Conservation (phyloP, 2,113 vertebrate genomes). For the Miniopterus natalensis region DNA sequence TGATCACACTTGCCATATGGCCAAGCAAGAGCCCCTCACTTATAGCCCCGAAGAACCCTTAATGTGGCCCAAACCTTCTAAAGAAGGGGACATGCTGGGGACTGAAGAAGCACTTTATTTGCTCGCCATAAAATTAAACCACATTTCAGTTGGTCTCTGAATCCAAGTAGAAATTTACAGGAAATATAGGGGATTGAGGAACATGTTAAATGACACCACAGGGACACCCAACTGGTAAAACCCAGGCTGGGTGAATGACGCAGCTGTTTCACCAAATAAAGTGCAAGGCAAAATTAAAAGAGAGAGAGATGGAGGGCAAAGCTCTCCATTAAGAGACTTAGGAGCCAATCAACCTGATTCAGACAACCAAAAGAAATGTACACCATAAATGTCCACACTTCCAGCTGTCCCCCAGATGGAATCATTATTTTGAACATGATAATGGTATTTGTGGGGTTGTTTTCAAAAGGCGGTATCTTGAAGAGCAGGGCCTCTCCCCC, state of each 20-base stretch:
- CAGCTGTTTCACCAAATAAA: background rate
- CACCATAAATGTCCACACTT: background rate
- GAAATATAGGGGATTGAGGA: background rate
- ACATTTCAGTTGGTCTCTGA: background rate
- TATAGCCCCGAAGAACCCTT: background rate
- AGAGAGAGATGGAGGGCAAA: too few relatives aligned
- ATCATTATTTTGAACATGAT: background rate
- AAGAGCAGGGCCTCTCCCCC: background rate
- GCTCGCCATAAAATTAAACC: background rate
- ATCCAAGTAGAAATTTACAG: background rate
- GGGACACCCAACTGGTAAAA: background rate
- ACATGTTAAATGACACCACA: background rate
- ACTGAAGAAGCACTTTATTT: background rate
- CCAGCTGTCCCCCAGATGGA: background rate
- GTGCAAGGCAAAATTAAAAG: background rate
- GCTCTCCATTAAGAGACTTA: background rate
- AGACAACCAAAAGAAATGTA: too few relatives aligned
- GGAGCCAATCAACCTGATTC: too few relatives aligned
- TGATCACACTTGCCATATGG: accelerated
- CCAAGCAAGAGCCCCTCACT: background rate
- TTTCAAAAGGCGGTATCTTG: background rate
- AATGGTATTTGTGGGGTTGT: too few relatives aligned
- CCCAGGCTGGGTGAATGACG: background rate
- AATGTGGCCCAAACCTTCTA: background rate
- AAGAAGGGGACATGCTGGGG: background rate